Base-by-base conservation (phyloP, 2,888 invertebrate genomes). In the Calameuta pallipes region DNA sequence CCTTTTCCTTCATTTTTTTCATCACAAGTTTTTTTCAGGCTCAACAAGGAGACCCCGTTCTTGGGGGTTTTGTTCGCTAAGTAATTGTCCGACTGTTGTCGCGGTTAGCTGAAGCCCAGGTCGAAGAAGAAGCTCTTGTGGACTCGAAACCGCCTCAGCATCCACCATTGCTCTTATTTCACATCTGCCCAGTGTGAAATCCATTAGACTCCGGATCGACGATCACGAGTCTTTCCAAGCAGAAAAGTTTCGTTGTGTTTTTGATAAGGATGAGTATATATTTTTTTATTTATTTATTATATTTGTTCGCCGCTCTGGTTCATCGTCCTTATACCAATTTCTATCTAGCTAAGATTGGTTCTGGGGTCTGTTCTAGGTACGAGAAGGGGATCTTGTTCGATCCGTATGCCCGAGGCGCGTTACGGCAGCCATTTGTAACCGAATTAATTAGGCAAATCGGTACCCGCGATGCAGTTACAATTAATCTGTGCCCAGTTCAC, bases 401-500 rank as follows among this genome's bases (percentile, higher is more conserved):
- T 35, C 35, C 70, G 70, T 13, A 30, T 6, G 31, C 70, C 70
- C 74, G 74, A 74, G 33, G 23, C 34, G n/a, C 33, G 35, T 74
- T 35, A 73, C 74, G 75, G 73, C 75, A 79, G 81, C 85, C 90
- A 90, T 90, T 90, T 89, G 88, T 90, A 90, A 90, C 88, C 90
- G 89, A 90, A 90, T 90, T 90, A 90, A 90, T 90, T 90, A 89
- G 89, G 88, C 89, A 90, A 90, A 90, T 90, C 89, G 90, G 87
- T 89, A 87, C 87, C 86, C 86, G 85, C 88, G 87, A 87, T 87
- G 89, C 89, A 89, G 89, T 90, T 90, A 90, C 90, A 90, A 90
- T 90, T 90, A 90, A 90, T 90, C 90, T 90, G 88, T 86, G 82
- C 78, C 85, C 82, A 85, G 84, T 89, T 87, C 84, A 86, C 86